phyloP scores from a whole-genome alignment of 2,113 vertebrate species.

The Fregata magnificens region DNA sequence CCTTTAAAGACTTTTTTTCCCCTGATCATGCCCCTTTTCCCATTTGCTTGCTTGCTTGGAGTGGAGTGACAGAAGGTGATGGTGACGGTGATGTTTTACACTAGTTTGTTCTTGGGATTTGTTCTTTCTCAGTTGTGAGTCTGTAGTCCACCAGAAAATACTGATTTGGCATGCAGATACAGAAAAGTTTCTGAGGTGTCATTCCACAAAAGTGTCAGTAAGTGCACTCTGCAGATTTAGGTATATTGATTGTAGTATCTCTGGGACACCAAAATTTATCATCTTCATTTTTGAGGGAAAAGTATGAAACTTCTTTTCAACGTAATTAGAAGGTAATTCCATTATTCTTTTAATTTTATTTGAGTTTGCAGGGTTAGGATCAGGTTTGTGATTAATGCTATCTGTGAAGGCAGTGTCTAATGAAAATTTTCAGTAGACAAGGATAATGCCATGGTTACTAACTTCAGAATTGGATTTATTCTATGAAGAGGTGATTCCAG shows the following conservation, averaged over 20 bases:
- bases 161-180: background rate
- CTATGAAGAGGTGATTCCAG: background rate
- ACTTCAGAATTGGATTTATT: background rate
- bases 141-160: background rate
- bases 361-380: background rate
- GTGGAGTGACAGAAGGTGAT: background rate
- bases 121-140: background rate
- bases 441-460: background rate
- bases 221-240: background rate
- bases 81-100: background rate
- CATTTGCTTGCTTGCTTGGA: background rate
- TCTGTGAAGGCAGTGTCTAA: background rate
- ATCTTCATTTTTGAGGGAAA: background rate
- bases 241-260: background rate
- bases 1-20: background rate
- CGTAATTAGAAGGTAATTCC: background rate
- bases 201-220: background rate
- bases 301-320: background rate
- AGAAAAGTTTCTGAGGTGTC: background rate
- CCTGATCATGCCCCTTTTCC: background rate
- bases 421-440: background rate
- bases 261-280: background rate
- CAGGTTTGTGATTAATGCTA: background rate
- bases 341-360: background rate
- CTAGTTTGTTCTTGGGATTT: background rate